Base-by-base conservation (phyloP, 2,888 invertebrate species). In the Ornithoptera alexandrae region DNA sequence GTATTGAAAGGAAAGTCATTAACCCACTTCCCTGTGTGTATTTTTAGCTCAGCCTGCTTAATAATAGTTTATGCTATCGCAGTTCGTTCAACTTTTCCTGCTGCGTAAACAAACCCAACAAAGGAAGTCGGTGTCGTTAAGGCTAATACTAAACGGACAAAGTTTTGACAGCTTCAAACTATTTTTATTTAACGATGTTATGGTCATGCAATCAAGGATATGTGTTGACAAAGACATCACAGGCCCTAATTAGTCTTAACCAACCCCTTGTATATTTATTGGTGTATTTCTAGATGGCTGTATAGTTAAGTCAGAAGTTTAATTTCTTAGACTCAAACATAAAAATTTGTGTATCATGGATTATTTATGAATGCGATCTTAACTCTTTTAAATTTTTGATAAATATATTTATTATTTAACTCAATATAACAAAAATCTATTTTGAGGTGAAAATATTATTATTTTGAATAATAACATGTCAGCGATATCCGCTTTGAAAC, bases 11-110 rank as follows among this genome's bases (percentile, higher is more conserved):
- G 75, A 79, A 79, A 82, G 84, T 86, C 86, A 84, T 88, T 89
- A 87, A 86, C 87, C 89, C 78, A 88, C 80, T 87, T 89, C 80
- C 81, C 82, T 79, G 79, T 81, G 79, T 81, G 76, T 88, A 87
- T 88, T 86, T 87, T 86, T 84, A 84, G 84, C 78, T 75, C 79
- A 82, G 83, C 86, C 85, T 84, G 75, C 66, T 63, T 72, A 70
- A 70, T 72, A 73, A 71, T 72, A 72, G 69, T 72, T 68, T 70
- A 71, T 71, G 71, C 74, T 74, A 74, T 77, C 71, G 72, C 71
- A 50, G 73, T 66, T 70, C 73, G 71, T 70, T 74, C 75, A 75
- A 75, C 76, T 76, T 71, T 64, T 62, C 56, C 67, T 58, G 70
- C 68, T 68, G 67, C 70, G 69, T 72, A 62, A 71, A 72, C 72